phyloP scores from a whole-genome alignment of 1,140 invertebrate genomes.

The Zaprionus ornatus region DNA sequence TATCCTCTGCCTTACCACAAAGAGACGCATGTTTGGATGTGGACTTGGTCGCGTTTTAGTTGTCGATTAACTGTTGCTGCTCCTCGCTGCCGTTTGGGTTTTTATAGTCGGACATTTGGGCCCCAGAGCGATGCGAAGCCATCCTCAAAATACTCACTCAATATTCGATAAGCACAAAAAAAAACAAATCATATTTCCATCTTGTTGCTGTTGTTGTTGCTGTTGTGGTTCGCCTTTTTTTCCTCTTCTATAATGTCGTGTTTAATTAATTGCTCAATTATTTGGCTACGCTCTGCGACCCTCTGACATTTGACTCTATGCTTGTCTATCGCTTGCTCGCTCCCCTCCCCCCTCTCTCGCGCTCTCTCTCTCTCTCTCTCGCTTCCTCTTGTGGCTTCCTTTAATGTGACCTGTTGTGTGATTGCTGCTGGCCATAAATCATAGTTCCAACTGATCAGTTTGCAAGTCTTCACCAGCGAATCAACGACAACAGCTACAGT shows the following conservation, averaged over 20 bases:
- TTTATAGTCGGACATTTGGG: constrained; percentile 67
- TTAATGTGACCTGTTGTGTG: constrained; percentile 68
- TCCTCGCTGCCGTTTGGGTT: constrained; percentile 49
- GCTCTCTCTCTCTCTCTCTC: not conserved
- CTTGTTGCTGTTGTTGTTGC: constrained; percentile 38
- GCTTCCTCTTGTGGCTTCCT: constrained; percentile 48
- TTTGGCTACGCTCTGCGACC: constrained; percentile 60
- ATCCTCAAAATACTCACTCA: constrained; percentile 31
- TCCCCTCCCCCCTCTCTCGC: constrained; percentile 1
- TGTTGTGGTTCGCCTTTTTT: constrained; percentile 28
- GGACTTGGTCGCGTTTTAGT: constrained; percentile 61
- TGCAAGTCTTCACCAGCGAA: constrained; percentile 46
- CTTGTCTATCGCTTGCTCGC: constrained; percentile 13
- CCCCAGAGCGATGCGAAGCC: constrained; percentile 32
- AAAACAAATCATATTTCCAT: constrained; percentile 47
- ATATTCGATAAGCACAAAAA: constrained; percentile 25
- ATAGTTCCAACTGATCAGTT: constrained; percentile 48
- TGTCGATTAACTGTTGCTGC: constrained; percentile 71
- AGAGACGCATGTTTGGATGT: constrained; percentile 63
- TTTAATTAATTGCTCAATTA: constrained; percentile 82
- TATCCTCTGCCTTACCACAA: constrained; percentile 66
- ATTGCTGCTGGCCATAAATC: constrained; percentile 60
- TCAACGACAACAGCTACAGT: constrained; percentile 6
- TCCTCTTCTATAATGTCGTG: constrained; percentile 48
- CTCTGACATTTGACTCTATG: constrained; percentile 77